A percentile compares a stretch with the other conserved stretches of the same genome.
phyloP scores from a whole-genome alignment of 2,797 vertebrate species.

The Bradypus variegatus region DNA sequence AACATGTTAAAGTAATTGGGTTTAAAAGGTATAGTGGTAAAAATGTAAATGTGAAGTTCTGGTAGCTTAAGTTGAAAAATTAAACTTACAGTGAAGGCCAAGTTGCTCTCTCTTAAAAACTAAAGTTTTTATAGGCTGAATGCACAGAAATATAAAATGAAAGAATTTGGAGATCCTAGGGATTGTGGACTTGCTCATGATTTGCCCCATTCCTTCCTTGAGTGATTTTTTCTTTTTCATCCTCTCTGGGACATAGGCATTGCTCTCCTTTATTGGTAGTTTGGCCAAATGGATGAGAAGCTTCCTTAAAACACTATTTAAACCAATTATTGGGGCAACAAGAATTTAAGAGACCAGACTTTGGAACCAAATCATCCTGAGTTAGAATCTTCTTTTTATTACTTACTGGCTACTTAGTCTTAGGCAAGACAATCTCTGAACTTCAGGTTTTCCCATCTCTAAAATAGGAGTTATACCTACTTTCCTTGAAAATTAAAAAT shows the following conservation, averaged over 20 bases:
- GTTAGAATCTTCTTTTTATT: slow-evolving; percentile 5
- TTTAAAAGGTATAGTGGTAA: background rate
- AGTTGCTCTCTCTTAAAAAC: background rate
- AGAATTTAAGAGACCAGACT: background rate
- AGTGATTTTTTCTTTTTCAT: background rate
- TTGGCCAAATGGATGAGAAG: background rate
- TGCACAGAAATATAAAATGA: background rate
- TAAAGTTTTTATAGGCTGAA: background rate
- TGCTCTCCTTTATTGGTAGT: background rate
- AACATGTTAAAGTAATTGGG: background rate
- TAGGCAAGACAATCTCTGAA: background rate
- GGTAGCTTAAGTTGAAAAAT: background rate
- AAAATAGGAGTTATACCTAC: background rate
- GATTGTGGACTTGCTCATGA: background rate
- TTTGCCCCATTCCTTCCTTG: background rate
- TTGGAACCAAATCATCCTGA: background rate
- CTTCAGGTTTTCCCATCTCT: background rate
- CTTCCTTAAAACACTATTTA: background rate
- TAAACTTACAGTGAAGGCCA: background rate
- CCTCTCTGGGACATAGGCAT: background rate
- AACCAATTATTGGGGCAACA: background rate
- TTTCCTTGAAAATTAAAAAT: slow-evolving; percentile 31
- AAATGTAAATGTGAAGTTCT: background rate
- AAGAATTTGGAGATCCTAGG: background rate
- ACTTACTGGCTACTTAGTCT: background rate